phyloP scores from a whole-genome alignment of 1,140 invertebrate genomes.

The Dendroctonus valens region DNA sequence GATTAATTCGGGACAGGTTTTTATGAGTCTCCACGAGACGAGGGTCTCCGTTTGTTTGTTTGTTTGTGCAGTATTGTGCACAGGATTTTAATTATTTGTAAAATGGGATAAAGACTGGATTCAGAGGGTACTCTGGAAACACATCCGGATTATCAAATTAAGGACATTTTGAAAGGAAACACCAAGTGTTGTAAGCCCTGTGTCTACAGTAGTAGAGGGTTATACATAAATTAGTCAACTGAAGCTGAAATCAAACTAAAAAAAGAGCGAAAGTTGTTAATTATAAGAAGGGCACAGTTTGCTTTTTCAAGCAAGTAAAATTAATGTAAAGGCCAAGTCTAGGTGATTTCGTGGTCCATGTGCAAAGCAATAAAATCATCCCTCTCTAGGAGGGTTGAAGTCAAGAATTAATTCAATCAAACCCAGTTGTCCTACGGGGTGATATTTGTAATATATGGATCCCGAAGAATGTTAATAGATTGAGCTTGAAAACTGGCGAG shows the following conservation, averaged over 20 bases:
- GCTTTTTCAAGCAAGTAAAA: too few relatives aligned
- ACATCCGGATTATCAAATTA: too few relatives aligned
- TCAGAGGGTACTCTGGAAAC: too few relatives aligned
- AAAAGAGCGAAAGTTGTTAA: too few relatives aligned
- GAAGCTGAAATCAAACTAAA: too few relatives aligned
- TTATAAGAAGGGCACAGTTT: too few relatives aligned
- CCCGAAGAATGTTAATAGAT: slow-evolving; percentile 28
- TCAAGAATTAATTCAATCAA: slow-evolving; percentile 23
- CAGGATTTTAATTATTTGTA: slow-evolving; percentile 13
- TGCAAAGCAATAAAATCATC: slow-evolving; percentile 15
- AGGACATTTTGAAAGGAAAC: too few relatives aligned
- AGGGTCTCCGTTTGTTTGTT: slow-evolving; percentile 10
- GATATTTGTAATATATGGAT: slow-evolving; percentile 28
- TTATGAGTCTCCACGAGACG: slow-evolving; percentile 12
- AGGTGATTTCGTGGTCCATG: too few relatives aligned
- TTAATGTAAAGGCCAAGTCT: too few relatives aligned
- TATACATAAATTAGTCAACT: too few relatives aligned
- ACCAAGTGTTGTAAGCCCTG: too few relatives aligned
- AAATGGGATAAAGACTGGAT: slow-evolving; percentile 9
- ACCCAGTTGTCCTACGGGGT: slow-evolving; percentile 26
- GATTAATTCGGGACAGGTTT: slow-evolving; percentile 16
- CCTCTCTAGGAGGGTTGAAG: slow-evolving; percentile 3
- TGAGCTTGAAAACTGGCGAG: slow-evolving; percentile 10
- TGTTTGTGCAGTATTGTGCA: slow-evolving; percentile 7
- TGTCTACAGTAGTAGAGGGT: too few relatives aligned